Percentiles rank a stretch among this genome's conserved stretches.
Evolutionary conservation across 2,888 invertebrate genomes (phyloP).

Genomic region (Caenorhabditis sp.): DNA sequence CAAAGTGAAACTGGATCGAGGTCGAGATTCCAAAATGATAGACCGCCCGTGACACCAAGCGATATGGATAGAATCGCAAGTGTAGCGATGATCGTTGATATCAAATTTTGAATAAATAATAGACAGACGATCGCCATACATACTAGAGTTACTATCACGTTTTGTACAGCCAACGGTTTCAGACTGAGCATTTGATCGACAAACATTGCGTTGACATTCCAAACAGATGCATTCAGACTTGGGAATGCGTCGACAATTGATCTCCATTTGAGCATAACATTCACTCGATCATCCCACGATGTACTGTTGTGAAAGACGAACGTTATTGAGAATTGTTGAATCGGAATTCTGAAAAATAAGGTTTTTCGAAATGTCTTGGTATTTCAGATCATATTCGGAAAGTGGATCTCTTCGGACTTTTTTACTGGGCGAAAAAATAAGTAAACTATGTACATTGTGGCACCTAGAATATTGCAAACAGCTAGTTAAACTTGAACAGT

Average conservation of each 20-base stretch:
- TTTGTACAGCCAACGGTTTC: constrained; percentile 62
- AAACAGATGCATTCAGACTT: constrained; percentile 61
- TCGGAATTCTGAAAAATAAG: constrained; percentile 44
- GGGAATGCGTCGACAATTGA: constrained; percentile 42
- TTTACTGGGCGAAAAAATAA: too few relatives aligned
- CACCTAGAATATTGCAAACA: too few relatives aligned
- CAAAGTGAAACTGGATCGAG: constrained; percentile 68
- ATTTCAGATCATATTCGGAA: too few relatives aligned
- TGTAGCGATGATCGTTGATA: constrained; percentile 58
- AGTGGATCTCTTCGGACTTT: too few relatives aligned
- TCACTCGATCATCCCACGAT: constrained; percentile 64
- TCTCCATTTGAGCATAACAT: constrained; percentile 65
- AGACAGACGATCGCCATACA: constrained; percentile 67
- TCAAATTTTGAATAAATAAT: constrained; percentile 65
- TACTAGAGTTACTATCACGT: constrained; percentile 56
- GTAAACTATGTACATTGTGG: too few relatives aligned
- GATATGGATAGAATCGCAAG: constrained; percentile 63
- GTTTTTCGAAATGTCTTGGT: too few relatives aligned
- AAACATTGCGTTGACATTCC: constrained; percentile 70
- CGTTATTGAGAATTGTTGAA: constrained; percentile 57
- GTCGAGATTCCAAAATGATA: constrained; percentile 68
- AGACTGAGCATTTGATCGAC: constrained; percentile 70
- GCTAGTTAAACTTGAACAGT: too few relatives aligned
- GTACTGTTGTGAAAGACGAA: constrained; percentile 62
- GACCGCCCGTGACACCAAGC: constrained; percentile 53